Evolutionary conservation across 2,113 vertebrate species (phyloP).

Genomic region (Prietella phreatophila): DNA sequence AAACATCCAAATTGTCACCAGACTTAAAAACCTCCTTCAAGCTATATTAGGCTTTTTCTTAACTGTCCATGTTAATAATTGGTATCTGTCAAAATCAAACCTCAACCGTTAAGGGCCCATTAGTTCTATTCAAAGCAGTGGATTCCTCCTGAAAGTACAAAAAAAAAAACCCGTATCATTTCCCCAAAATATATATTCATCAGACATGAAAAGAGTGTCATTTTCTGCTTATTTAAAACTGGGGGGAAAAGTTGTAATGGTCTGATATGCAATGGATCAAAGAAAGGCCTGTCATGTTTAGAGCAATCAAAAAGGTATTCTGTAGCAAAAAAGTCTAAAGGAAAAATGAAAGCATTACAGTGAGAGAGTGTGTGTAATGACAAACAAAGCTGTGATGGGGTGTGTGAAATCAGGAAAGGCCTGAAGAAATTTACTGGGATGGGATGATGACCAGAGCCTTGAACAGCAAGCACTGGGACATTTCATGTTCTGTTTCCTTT

Average conservation of each 20-base stretch:
- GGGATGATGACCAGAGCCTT: conserved; percentile 5
- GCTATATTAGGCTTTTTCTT: not conserved
- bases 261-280: conserved; percentile 38
- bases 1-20: not conserved
- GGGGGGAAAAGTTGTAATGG: conserved; percentile 12
- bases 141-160: conserved; percentile 38
- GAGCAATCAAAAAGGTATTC: conserved; percentile 40
- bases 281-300: conserved; percentile 29
- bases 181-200: conserved; percentile 39
- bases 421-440: not conserved
- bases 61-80: conserved; percentile 11
- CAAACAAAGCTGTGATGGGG: conserved; percentile 10
- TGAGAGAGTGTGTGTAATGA: not conserved
- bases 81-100: conserved; percentile 21
- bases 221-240: conserved; percentile 9
- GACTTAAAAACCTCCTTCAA: not conserved
- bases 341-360: not conserved
- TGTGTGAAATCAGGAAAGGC: conserved; percentile 5
- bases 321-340: conserved; percentile 27
- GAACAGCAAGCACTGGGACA: not conserved
- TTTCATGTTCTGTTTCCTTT: not conserved
- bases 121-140: conserved; percentile 38
- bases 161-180: not conserved
- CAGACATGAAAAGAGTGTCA: conserved; percentile 20
- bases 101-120: conserved; percentile 28